phyloP scores from a whole-genome alignment of 2,113 vertebrate genomes.

The Perca flavescens region DNA sequence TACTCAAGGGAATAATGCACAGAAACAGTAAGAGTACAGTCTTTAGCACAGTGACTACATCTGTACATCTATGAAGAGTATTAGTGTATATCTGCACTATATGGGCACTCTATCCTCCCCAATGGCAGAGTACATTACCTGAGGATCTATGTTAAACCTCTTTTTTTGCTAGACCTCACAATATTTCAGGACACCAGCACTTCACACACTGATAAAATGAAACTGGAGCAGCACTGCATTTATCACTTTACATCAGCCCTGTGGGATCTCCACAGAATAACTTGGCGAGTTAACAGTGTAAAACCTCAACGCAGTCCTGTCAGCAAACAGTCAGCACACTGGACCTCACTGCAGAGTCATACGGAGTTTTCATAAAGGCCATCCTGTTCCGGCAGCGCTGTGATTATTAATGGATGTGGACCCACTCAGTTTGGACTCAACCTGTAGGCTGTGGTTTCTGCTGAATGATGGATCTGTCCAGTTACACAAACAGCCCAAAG shows the following conservation, averaged over 20 bases:
- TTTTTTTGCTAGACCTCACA: slow-evolving; percentile 18
- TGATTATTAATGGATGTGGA: slow-evolving; percentile 42
- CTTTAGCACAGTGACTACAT: slow-evolving; percentile 4
- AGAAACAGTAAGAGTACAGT: slow-evolving; percentile 7
- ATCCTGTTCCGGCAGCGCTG: slow-evolving; percentile 25
- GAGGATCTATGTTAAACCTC: slow-evolving; percentile 13
- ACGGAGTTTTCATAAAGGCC: slow-evolving; percentile 18
- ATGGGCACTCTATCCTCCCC: background rate
- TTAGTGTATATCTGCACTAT: background rate
- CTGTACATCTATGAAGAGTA: background rate
- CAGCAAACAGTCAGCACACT: slow-evolving; percentile 12
- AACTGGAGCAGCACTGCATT: slow-evolving; percentile 59
- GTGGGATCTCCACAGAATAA: slow-evolving; percentile 39
- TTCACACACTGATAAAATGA: slow-evolving; percentile 38
- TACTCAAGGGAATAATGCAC: slow-evolving; percentile 31
- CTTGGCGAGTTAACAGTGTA: slow-evolving; percentile 19
- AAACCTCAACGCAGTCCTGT: slow-evolving; percentile 17
- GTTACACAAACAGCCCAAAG: slow-evolving; percentile 36
- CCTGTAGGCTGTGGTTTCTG: slow-evolving; percentile 48
- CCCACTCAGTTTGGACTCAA: slow-evolving; percentile 19
- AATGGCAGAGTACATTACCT: slow-evolving; percentile 20
- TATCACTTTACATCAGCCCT: slow-evolving; percentile 45
- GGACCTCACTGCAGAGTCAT: slow-evolving; percentile 10
- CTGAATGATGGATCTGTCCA: slow-evolving; percentile 57
- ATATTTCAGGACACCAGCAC: slow-evolving; percentile 59